Evolutionary conservation across 2,888 invertebrate genomes (phyloP), one percentile per base, ranked within the genome.

Genomic region (Eupithecia inturbata): DNA sequence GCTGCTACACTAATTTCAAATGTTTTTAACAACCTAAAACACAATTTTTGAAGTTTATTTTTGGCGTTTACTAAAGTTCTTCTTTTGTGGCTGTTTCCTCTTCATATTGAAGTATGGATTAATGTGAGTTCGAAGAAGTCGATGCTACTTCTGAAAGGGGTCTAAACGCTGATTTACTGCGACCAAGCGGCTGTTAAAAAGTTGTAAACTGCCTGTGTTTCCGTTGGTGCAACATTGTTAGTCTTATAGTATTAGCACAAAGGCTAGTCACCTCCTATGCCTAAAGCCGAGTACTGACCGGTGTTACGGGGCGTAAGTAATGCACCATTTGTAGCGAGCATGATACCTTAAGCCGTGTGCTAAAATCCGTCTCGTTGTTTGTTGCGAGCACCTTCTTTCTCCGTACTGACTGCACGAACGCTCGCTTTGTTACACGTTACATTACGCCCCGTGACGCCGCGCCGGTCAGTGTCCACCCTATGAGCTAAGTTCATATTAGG

Each of bases 51-150:
- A 75, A 79, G 78, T 83, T 82, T 82, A 82, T 82, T 81, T 80
- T 78, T 77, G 79, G 79, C 81, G 77, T 84, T 83, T 83, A 82
- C 84, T 87, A 87, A 89, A 87, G 86, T 85, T 83, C 83, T 86
- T 85, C 84, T 87, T 87, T 91, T 91, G 89, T 88, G 85, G 80
- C 82, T 88, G 87, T 92, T 92, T 91, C 92, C 92, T 89, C 91
- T 92, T 87, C 85, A 87, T 89, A 89, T 91, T 93, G 91, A 92
- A 92, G 90, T 92, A 92, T 91, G 89, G 89, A 94, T 93, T 93
- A 93, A 94, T 94, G 93, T 80, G 89, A 88, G 89, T 94, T 94
- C 94, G 93, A 92, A 92, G 94, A 94, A 94, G 91, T 90, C 91
- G 89, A 91, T 92, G 91, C 93, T 92, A 92, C 92, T 93, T 92